Evolutionary conservation across 1,140 invertebrate species (phyloP).

Genomic region (Eubasilissa regina): DNA sequence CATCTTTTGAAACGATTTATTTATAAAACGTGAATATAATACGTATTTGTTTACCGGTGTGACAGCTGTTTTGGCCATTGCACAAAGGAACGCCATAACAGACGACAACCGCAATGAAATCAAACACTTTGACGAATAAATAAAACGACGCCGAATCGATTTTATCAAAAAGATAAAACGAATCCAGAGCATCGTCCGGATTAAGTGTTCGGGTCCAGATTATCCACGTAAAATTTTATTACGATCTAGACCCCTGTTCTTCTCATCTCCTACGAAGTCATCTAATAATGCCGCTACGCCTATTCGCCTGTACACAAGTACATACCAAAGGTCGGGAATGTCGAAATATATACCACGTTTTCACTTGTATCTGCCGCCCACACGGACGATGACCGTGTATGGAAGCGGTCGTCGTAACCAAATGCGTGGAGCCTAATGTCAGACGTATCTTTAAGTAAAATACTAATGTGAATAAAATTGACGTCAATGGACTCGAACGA

Average conservation of each 20-base stretch:
- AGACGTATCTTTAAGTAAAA: not conserved
- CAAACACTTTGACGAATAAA: too few species aligned
- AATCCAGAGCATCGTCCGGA: not conserved
- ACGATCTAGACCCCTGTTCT: not conserved
- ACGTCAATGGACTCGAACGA: too few species aligned
- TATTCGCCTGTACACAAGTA: not conserved
- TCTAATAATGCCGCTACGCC: not conserved
- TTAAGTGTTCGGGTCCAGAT: too few species aligned
- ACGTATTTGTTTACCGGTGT: too few species aligned
- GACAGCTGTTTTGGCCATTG: too few species aligned
- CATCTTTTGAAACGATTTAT: too few species aligned
- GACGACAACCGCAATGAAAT: too few species aligned
- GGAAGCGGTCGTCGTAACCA: constrained; percentile 2
- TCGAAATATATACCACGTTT: constrained; percentile 24
- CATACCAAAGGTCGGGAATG: constrained; percentile 19
- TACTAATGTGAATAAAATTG: too few species aligned
- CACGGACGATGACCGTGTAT: constrained; percentile 17
- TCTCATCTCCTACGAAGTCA: not conserved
- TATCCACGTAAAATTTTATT: not conserved
- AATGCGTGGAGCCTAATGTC: not conserved
- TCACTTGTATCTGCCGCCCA: constrained; percentile 11
- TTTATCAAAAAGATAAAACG: not conserved
- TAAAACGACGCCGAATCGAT: not conserved
- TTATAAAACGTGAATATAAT: too few species aligned
- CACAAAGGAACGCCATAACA: too few species aligned